Evolutionary conservation across 1,140 invertebrate genomes (phyloP).

Genomic region (Tetraneura akinire): DNA sequence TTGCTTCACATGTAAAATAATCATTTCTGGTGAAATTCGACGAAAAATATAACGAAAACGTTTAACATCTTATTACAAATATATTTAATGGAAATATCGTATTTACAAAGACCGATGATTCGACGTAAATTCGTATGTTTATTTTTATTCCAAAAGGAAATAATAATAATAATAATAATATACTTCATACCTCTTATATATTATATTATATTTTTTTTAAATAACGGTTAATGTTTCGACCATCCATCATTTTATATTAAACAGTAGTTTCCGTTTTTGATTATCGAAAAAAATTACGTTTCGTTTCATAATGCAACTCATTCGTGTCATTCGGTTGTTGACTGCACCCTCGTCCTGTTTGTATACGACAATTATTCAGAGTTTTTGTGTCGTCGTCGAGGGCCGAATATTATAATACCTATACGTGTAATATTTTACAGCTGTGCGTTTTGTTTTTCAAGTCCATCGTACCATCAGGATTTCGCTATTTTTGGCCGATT

Average conservation of each 20-base stretch:
- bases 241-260: slow-evolving; percentile 38
- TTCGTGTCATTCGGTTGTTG: background rate
- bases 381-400: background rate
- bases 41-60: too few relatives aligned
- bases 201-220: too few relatives aligned
- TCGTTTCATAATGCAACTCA: too few relatives aligned
- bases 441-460: too few relatives aligned
- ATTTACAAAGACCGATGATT: background rate
- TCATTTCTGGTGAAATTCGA: too few relatives aligned
- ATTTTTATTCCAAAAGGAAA: background rate
- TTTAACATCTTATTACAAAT: too few relatives aligned
- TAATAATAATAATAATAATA: background rate
- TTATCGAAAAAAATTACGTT: background rate
- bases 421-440: too few relatives aligned
- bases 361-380: slow-evolving; percentile 23
- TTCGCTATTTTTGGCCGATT: too few relatives aligned
- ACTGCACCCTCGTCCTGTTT: slow-evolving; percentile 17
- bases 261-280: background rate
- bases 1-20: too few relatives aligned
- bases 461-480: too few relatives aligned
- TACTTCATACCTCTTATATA: background rate
- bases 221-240: background rate
- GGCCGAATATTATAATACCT: slow-evolving; percentile 13
- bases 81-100: too few relatives aligned
- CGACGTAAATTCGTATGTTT: background rate